phyloP scores from a whole-genome alignment of 1,140 invertebrate genomes.

The Sitobion miscanthi region DNA sequence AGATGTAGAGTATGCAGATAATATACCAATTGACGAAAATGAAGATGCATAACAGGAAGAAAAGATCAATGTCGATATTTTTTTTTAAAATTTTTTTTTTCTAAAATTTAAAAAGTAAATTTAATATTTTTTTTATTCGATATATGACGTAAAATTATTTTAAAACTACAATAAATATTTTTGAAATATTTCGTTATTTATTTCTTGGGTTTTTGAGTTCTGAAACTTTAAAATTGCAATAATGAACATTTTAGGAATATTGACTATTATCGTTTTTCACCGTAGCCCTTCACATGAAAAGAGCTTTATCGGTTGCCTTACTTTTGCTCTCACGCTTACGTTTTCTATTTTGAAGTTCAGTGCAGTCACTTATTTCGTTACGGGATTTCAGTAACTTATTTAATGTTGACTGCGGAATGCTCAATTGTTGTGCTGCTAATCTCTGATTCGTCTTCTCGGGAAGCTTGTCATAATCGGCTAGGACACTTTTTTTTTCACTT shows the following conservation, averaged over 20 bases:
- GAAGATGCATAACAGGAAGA: not conserved
- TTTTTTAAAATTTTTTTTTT: not conserved
- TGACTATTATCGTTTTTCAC: not conserved
- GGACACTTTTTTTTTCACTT: constrained; percentile 2
- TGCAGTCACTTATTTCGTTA: no score
- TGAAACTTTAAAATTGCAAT: not conserved
- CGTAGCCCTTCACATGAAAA: not conserved
- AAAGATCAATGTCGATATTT: constrained; percentile 4
- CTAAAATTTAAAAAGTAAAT: constrained; percentile 8
- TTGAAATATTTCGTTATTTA: not conserved
- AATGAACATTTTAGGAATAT: not conserved
- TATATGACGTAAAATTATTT: not conserved
- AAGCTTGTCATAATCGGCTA: no score
- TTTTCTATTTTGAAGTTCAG: no score
- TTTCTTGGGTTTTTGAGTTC: not conserved
- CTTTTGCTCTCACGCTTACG: not conserved
- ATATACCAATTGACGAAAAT: not conserved
- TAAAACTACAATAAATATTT: not conserved
- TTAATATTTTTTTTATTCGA: not conserved
- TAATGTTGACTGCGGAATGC: no score
- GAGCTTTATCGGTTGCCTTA: not conserved
- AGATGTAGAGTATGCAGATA: constrained; percentile 17
- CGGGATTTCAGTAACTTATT: no score
- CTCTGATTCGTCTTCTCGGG: no score
- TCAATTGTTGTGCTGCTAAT: no score